Evolutionary conservation across 2,888 invertebrate genomes (phyloP), one percentile per base, ranked within the genome.

Genomic region (Plusia festucae): DNA sequence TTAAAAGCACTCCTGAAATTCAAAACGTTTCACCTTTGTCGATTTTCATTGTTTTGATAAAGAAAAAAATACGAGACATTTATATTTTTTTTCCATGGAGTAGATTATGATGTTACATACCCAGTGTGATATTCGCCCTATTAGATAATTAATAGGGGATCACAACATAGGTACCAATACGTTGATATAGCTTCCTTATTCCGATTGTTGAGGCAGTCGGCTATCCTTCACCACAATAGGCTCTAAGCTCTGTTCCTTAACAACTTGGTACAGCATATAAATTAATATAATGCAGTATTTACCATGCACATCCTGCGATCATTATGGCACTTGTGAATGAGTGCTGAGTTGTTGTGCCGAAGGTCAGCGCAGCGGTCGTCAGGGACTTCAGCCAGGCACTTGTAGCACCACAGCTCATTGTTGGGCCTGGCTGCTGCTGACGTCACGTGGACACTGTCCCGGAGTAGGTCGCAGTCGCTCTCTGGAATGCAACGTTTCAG

Each of bases 241-340:
- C 56, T 20, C 3, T n/a, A 3, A 57, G 27, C 27, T n/a, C n/a
- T 40, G 1, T 40, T 16, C 44, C 18, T 32, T 30, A 60, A 49
- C n/a, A 61, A 54, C 46, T 6, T 7, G 9, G 27, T 9, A 46
- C 24, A 46, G 9, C n/a, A 11, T 16, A n/a, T 18, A 3, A n/a
- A 52, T 18, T 5, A 9, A 18, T 7, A 9, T 22, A 52, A 16
- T 18, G 9, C 11, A 30, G 16, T 57, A 67, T 92, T 90, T 91
- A 98, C 98, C 97, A 97, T 98, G 90, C 98, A 98, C 76, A 97
- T 96, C 79, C 97, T 95, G 69, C 96, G 95, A 73, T 98, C 97
- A 77, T 97, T 97, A 72, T 96, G 96, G 88, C 98, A 98, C 88
- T 98, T 98, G 81, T 96, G 96, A 75, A 96, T 95, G 69, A 97